A percentile compares a stretch with the other conserved stretches of the same genome.
These are phyloP conservation scores for Dastarcus helophoroides DNA, from an alignment of 2,888 invertebrate species.

Conservation along the genomic window DNA sequence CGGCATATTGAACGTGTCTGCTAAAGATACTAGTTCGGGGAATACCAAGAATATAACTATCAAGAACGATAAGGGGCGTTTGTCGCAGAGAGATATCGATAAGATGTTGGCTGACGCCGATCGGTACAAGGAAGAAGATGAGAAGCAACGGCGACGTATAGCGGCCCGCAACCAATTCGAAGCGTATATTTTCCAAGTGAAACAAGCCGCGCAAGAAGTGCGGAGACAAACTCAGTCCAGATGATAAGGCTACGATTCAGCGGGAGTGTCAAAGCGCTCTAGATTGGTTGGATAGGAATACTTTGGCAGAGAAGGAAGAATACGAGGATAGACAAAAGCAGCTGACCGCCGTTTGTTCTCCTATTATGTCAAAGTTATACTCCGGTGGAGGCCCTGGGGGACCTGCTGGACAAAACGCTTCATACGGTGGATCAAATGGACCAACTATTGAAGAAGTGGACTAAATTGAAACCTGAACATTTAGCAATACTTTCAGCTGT, in stretches of 20 bases:
- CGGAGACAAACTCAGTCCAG: constrained; percentile 46
- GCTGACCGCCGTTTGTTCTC: constrained; percentile 31
- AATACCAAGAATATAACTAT: constrained; percentile 66
- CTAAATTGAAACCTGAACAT: too few species aligned
- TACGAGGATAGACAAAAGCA: constrained; percentile 48
- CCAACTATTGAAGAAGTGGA: constrained; percentile 20
- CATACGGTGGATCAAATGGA: constrained; percentile 13
- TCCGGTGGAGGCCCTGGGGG: constrained; percentile 21
- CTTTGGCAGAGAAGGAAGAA: constrained; percentile 52
- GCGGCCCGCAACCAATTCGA: constrained; percentile 58
- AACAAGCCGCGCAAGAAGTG: constrained; percentile 53
- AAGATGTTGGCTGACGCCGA: constrained; percentile 68
- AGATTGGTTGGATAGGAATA: constrained; percentile 55
- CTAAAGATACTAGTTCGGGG: constrained; percentile 48
- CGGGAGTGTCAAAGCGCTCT: constrained; percentile 45
- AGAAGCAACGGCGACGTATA: constrained; percentile 52
- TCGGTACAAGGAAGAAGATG: constrained; percentile 59
- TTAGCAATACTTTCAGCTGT: too few species aligned
- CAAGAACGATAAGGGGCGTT: constrained; percentile 69
- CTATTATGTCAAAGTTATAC: constrained; percentile 49
- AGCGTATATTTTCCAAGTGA: constrained; percentile 52
- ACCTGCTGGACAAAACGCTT: constrained; percentile 20
- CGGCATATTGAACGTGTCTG: constrained; percentile 51
- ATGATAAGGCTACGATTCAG: constrained; percentile 48
- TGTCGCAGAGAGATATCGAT: constrained; percentile 73